A percentile compares a stretch with the other conserved stretches of the same genome.
Evolutionary conservation across 1,140 invertebrate species (phyloP).

Genomic region (Trichogramma pretiosum): DNA sequence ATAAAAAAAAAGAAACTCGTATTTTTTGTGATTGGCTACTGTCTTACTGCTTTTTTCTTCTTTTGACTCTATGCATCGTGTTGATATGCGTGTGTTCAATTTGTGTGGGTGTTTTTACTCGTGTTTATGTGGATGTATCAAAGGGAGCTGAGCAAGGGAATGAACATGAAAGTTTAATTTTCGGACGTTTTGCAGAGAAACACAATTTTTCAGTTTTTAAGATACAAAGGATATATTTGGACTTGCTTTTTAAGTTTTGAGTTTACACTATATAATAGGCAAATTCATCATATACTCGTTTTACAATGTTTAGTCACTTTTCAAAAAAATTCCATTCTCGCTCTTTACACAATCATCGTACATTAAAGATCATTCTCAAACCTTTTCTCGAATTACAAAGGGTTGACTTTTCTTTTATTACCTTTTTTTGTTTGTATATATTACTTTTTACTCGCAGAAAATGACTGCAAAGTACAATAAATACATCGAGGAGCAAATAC

Average conservation of each 20-base stretch:
- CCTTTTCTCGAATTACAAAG: too few relatives aligned
- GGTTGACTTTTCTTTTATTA: too few relatives aligned
- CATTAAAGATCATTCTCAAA: too few relatives aligned
- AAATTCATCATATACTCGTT: conserved; percentile 14
- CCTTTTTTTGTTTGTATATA: conserved; percentile 5
- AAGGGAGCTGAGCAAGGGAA: too few relatives aligned
- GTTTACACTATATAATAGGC: conserved; percentile 12
- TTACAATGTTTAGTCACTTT: conserved; percentile 1
- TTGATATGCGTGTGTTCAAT: too few relatives aligned
- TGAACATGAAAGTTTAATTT: conserved; percentile 3
- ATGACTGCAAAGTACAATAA: conserved; percentile 30
- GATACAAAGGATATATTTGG: conserved; percentile 11
- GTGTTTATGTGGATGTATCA: too few relatives aligned
- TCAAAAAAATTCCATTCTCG: neutral
- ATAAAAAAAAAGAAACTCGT: too few relatives aligned
- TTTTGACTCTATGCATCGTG: too few relatives aligned
- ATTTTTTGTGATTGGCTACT: too few relatives aligned
- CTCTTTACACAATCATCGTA: conserved; percentile 14
- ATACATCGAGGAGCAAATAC: conserved; percentile 26
- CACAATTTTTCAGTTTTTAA: conserved; percentile 3
- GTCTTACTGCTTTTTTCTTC: too few relatives aligned
- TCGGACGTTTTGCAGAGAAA: conserved; percentile 5
- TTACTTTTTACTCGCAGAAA: conserved; percentile 18
- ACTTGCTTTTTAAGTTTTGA: too few relatives aligned
- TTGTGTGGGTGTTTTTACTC: too few relatives aligned